Evolutionary conservation across 2,888 invertebrate genomes (phyloP), one percentile per base, ranked within the genome.

Genomic region (Horisme vitalbata): DNA sequence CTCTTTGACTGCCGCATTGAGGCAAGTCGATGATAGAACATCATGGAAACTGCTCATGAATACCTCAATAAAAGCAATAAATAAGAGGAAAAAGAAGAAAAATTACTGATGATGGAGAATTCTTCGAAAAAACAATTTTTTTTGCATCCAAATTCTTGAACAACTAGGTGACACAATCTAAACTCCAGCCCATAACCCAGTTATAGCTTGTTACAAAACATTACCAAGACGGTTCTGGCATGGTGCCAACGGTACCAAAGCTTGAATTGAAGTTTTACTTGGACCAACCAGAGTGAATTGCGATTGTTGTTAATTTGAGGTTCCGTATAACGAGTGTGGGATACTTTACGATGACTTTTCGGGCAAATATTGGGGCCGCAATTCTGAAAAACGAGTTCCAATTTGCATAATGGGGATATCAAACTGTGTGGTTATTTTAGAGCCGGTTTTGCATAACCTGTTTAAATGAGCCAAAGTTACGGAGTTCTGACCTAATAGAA

Each of bases 281-380:
- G 59, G 13, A 35, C 33, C 57, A n/a, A 55, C 24, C 31, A 15
- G 13, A 36, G 14, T 30, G 27, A 49, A 52, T 57, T 55, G 53
- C 56, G 55, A 59, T 57, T 58, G 55, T 58, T 46, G 54, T 58
- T 62, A 61, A 61, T 68, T 66, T 52, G 57, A 59, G 56, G 59
- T 63, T 59, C 41, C 53, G n/a, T n/a, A 59, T 61, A 59, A 61
- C 54, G 55, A 57, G 58, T 34, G 31, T 37, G 50, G 49, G 45
- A 52, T 61, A 47, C 60, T 65, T 61, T 57, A 58, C 51, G 61
- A 56, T 65, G 55, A 55, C 53, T 52, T 41, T 52, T 44, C 30
- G 37, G 39, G 48, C 39, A 59, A 55, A 57, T 55, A 60, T 41
- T 26, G 45, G 23, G 43, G 49, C 44, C 46, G 52, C 55, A 11